phyloP scores from a whole-genome alignment of 1,140 invertebrate genomes.

The Brachionus plicatilis region DNA sequence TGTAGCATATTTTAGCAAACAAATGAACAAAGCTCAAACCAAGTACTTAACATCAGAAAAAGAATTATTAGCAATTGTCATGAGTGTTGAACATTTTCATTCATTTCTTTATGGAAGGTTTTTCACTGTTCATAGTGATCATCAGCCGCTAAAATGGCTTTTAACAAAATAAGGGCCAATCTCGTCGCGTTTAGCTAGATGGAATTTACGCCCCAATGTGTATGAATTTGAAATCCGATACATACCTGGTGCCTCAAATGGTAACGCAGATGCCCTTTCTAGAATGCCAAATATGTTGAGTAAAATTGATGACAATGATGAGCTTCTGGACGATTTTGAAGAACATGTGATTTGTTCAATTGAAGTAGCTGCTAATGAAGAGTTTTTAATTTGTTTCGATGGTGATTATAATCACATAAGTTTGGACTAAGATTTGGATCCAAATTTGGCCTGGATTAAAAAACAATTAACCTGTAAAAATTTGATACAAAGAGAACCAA shows the following conservation, averaged over 20 bases:
- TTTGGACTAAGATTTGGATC: too few relatives aligned
- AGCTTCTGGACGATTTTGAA: neutral
- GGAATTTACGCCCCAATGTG: neutral
- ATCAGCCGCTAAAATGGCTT: constrained; percentile 5
- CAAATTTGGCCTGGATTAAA: too few relatives aligned
- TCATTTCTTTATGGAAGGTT: neutral
- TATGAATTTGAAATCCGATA: neutral
- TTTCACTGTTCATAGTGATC: neutral
- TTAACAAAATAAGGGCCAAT: neutral
- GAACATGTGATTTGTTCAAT: neutral
- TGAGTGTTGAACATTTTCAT: neutral
- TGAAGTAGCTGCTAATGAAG: neutral
- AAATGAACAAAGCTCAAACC: neutral
- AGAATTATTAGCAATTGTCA: neutral
- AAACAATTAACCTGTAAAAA: too few relatives aligned
- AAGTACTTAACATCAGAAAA: neutral
- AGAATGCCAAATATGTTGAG: neutral
- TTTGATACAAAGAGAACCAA: too few relatives aligned
- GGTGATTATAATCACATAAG: too few relatives aligned
- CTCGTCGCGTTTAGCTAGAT: neutral
- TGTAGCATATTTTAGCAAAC: neutral
- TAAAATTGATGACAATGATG: neutral
- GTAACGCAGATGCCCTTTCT: neutral
- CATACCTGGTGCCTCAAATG: neutral
- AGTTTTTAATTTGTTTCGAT: too few relatives aligned